phyloP scores from a whole-genome alignment of 2,113 vertebrate genomes.

The Aegypius monachus region DNA sequence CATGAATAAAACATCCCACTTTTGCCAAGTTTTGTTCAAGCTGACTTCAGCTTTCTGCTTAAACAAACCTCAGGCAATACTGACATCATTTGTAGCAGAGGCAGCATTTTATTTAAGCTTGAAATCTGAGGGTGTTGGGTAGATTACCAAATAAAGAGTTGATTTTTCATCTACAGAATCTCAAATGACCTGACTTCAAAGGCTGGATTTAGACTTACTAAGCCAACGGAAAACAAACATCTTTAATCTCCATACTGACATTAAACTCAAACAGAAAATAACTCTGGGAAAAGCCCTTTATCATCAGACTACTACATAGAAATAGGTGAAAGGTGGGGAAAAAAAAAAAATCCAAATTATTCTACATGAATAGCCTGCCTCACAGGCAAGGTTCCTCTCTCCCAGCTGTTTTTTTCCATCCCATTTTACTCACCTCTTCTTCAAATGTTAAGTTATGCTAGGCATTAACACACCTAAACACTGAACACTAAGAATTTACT shows the following conservation, averaged over 20 bases:
- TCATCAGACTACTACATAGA: not conserved
- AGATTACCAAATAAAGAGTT: constrained; percentile 54
- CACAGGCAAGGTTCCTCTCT: not conserved
- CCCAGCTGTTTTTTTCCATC: not conserved
- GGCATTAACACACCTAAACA: not conserved
- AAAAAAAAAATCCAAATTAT: not conserved
- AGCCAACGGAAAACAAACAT: constrained; percentile 52
- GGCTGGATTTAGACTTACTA: constrained; percentile 36
- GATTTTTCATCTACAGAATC: constrained; percentile 54
- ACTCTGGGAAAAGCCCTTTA: constrained; percentile 36
- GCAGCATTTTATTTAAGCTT: constrained; percentile 40
- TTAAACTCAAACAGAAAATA: constrained; percentile 34
- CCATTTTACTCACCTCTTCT: not conserved
- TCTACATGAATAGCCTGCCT: not conserved
- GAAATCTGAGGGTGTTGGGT: constrained; percentile 47
- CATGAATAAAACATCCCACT: constrained; percentile 47
- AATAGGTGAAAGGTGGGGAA: not conserved
- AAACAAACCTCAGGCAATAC: constrained; percentile 61
- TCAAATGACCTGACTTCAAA: constrained; percentile 51
- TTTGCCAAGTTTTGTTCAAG: constrained; percentile 60
- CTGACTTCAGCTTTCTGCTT: constrained; percentile 65
- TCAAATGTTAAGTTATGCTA: not conserved
- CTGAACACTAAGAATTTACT: not conserved
- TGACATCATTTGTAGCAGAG: constrained; percentile 59
- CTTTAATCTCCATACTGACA: constrained; percentile 48